Evolutionary conservation across 2,888 invertebrate genomes (phyloP), one percentile per base, ranked within the genome.

Genomic region (Timandra comae): DNA sequence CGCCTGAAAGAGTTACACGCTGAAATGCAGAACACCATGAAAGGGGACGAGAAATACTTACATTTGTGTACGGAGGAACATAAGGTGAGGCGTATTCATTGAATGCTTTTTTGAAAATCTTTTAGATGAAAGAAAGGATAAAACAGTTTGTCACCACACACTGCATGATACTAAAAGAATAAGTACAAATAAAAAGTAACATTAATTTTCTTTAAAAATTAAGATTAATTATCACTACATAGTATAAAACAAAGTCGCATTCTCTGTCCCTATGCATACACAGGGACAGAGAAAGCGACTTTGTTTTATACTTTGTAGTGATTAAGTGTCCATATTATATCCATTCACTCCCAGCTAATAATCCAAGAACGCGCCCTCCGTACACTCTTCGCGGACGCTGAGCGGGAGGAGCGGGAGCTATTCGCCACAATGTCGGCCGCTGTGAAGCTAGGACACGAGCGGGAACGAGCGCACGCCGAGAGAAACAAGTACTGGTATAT

Each of bases 401-500:
- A 95, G 62, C 86, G 90, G 27, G 88, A 88, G n/a, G 95, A 96
- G 68, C 75, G 94, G 2, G 92, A 93, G 31, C 70, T 89, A 7
- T 95, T 95, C 63, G 88, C 90, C 0, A 86, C 88, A 0, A 88
- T 95, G 63, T 91, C 93, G 0, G 90, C 90, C 10, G 91, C 93
- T 0, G 90, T 95, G 0, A 88, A 95, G 44, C 89, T 93, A 0
- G 93, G 93, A 9, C 95, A 96, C 60, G 95, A 96, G 67, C 88
- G 93, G 34, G 95, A 96, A 67, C 73, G 95, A 21, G 90, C 92
- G 0, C 92, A 94, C 55, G 89, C 93, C 2, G 94, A 95, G 65
- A 87, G 92, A 35, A 94, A 94, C 36, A 95, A 95, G 71, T 95
- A 95, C 67, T 94, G 94, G 90, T 92, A 92, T 41, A 88, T 93